Base-by-base conservation (phyloP, 2,888 invertebrate species). In the Itoplectis maculator region DNA sequence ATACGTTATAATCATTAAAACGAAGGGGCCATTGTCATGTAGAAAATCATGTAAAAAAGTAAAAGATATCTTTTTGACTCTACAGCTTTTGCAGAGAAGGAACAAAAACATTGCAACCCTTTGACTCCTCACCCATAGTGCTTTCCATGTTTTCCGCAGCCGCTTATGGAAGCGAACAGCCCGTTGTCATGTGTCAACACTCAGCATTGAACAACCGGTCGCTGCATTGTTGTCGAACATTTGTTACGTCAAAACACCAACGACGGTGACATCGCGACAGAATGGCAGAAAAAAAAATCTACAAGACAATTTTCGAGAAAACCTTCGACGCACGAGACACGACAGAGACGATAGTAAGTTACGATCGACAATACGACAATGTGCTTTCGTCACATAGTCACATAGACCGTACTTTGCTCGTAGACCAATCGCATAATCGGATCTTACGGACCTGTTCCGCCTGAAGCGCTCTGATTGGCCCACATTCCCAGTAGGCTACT, bases 141-240 rank as follows among this genome's bases (percentile, higher is more conserved):
- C 2, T 35, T 59, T 59, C 59, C 59, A 59, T 59, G n/a, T 59
- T 59, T 29, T 56, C 6, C 59, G 35, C 35, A 15, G 15, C 15
- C 59, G 29, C 59, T 35, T 7, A 29, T 15, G 2, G 15, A 35
- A 59, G 35, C 54, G 29, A 2, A 20, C 54, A 20, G 20, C 54
- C 23, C 11, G 23, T 20, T 54, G 54, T 54, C 54, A 54, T 54
- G 23, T 23, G 23, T 54, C 23, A 11, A 23, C 13, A 23, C 54
- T 54, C 23, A 9, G 20, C 54, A 13, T 54, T 51, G 18, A 23
- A 59, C 20, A 11, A 35, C 18, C 1, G 29, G 15, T 37, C n/a
- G n/a, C 59, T 35, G n/a, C n/a, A 29, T 59, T 35, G 29, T 59
- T n/a, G 9, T 29, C 56, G 20, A 9, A 2, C 56, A 35, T 35